Evolutionary conservation across 2,797 vertebrate species (phyloP), one percentile per base, ranked within the genome.

Genomic region (Rhinophrynus dorsalis): DNA sequence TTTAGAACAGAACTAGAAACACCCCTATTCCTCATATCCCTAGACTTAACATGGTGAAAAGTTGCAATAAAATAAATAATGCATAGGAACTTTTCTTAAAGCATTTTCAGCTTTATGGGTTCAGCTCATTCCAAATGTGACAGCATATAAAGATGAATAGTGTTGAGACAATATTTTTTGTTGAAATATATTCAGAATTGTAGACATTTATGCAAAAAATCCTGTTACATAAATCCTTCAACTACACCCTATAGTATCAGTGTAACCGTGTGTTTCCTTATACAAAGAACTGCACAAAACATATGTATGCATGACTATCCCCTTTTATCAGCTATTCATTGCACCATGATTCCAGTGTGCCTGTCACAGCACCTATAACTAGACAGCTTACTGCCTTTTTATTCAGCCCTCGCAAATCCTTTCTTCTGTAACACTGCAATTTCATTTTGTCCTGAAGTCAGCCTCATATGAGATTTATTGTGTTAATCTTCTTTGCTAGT

Each of bases 391-490:
- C 69, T 58, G 55, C 45, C 26, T 66, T 73, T 73, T 73, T 66
- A 73, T 66, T 66, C 62, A 73, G 69, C 52, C 62, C 42, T 66
- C 60, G 66, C 69, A 73, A 73, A 73, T 73, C 62, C 69, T 66
- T 73, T 73, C 69, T 73, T 73, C 69, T 73, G 55, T 66, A 73
- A 73, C 45, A 73, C 44, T 66, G 69, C 69, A 73, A 73, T 73
- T 73, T 73, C 62, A 73, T 73, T 73, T 73, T 73, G 69, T 73
- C 69, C 69, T 60, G 55, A 64, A 73, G 69, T 73, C 69, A 66
- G 55, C 62, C 69, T 73, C 69, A 54, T 24, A 73, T 26, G 57
- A 73, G 69, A 73, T 73, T 73, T 73, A 73, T 73, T 73, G 62
- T 73, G 66, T 66, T 73, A 73, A 73, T 73, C 61, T 73, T 66